Evolutionary conservation across 2,113 vertebrate species (phyloP), one percentile per base, ranked within the genome.

Genomic region (Dromas ardeola): DNA sequence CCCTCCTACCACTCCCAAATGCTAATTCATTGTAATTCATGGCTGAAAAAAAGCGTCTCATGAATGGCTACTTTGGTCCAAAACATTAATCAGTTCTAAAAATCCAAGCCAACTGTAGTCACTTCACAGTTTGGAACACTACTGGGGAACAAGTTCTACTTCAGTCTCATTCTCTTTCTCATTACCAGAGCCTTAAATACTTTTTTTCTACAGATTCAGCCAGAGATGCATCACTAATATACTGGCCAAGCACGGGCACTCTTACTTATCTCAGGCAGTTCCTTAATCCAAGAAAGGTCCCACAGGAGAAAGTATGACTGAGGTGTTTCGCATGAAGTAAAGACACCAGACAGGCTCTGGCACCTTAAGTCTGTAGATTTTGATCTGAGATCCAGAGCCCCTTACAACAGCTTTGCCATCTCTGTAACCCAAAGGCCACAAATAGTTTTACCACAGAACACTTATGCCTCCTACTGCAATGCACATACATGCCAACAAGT

Each of bases 71-170:
- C 29, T 70, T 42, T 87, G 53, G 71, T 81, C 53, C 88, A 88
- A 97, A 97, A 88, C 4, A 2, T 67, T 66, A 84, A 82, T 70
- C 59, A 69, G 58, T 93, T 94, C 72, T 95, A 66, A 95, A 97
- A 96, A 86, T 80, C 10, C 53, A 88, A 92, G 71, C 38, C 78
- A 80, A 45, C 40, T 56, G 27, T 21, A 25, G 8, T 61, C 13
- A 77, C 36, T 88, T 90, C 49, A 40, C 52, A 58, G 21, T 58
- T 92, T 72, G 84, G 73, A 88, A 80, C 34, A 69, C 55, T 79
- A 50, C 19, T 38, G 34, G 30, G 13, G 30, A 94, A 30, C 14
- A 77, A 73, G 38, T 59, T 76, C 43, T 79, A 29, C 23, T 71
- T 95, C 50, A 67, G 45, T 47, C 47, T 81, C 70, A 52, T 63